These are phyloP conservation scores for Cardiocondyla obscurior DNA, from an alignment of 1,140 invertebrate genomes.

Conservation along the genomic window DNA sequence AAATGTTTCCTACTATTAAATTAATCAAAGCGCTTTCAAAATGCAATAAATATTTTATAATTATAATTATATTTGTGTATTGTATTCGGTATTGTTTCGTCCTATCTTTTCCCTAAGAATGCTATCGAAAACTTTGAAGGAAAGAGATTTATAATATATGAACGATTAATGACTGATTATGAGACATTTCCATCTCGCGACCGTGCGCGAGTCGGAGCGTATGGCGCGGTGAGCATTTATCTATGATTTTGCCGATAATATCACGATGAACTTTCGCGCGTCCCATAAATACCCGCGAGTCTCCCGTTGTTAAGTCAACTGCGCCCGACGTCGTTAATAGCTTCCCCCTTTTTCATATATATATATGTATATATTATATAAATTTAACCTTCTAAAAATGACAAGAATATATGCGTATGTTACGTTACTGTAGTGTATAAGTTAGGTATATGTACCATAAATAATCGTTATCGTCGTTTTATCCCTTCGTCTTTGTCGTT, in stretches of 20 bases:
- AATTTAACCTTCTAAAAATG: constrained; percentile 75
- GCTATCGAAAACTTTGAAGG: constrained; percentile 1
- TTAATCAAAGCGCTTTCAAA: not conserved
- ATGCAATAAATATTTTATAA: not conserved
- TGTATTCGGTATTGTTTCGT: not conserved
- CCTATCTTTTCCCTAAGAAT: not conserved
- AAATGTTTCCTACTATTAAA: not conserved
- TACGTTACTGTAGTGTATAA: constrained; percentile 67
- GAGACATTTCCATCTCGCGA: constrained; percentile 12
- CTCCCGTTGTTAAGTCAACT: constrained; percentile 53
- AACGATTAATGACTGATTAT: constrained; percentile 13
- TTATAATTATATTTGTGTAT: not conserved
- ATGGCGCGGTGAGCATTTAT: constrained; percentile 51
- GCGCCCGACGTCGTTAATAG: constrained; percentile 52
- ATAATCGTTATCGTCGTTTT: constrained; percentile 64
- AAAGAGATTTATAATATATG: not conserved
- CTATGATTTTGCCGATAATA: constrained; percentile 36
- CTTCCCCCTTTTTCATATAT: constrained; percentile 13
- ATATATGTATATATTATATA: constrained; percentile 51
- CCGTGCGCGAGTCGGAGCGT: constrained; percentile 31
- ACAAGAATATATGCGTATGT: constrained; percentile 73
- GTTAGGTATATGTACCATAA: constrained; percentile 70
- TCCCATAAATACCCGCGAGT: constrained; percentile 56
- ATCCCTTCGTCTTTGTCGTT: constrained; percentile 54
- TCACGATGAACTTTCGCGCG: constrained; percentile 48